Evolutionary conservation across 1,140 invertebrate species (phyloP).

Genomic region (Calliphora vicina): DNA sequence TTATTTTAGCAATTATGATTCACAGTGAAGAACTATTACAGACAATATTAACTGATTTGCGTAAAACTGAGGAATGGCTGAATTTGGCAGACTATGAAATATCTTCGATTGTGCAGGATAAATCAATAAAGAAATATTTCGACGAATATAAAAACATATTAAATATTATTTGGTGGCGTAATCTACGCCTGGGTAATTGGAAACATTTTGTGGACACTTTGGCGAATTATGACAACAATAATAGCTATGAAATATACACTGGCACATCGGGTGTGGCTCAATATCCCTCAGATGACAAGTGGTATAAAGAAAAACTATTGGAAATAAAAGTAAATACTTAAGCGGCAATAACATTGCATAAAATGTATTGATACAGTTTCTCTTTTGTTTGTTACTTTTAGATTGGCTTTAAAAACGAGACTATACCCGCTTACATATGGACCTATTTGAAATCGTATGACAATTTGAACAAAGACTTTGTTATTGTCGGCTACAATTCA

Average conservation of each 20-base stretch:
- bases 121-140: neutral
- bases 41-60: neutral
- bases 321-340: too few relatives aligned
- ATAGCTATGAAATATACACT: neutral
- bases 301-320: too few relatives aligned
- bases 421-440: neutral
- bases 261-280: neutral
- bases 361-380: neutral
- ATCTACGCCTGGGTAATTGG: slow-evolving; percentile 16
- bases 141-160: neutral
- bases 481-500: neutral
- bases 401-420: neutral
- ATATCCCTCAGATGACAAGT: neutral
- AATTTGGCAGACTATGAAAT: neutral
- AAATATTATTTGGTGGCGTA: neutral
- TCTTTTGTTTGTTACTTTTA: neutral
- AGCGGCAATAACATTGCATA: too few relatives aligned
- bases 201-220: neutral
- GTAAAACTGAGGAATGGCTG: neutral
- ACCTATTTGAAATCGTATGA: neutral
- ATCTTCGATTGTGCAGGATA: neutral
- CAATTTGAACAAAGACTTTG: neutral
- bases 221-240: neutral
- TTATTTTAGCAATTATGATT: neutral
- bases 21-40: neutral